phyloP scores from a whole-genome alignment of 92 coral and sea anemone genomes.

The Epizoanthus stellaris region DNA sequence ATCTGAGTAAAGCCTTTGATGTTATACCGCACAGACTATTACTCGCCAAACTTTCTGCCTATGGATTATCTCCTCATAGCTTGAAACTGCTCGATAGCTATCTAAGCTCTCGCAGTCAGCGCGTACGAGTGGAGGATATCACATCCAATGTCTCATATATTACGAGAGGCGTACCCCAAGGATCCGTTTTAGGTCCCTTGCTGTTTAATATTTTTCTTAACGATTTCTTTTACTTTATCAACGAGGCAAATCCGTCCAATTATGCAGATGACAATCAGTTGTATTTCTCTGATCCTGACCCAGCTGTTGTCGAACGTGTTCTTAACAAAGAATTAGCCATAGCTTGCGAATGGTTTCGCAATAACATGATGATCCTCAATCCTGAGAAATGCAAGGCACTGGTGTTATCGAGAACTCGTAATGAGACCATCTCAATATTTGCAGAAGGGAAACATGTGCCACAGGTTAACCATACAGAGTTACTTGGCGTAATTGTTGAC shows the following conservation, averaged over 20 bases:
- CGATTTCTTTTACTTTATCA: constrained; percentile 7
- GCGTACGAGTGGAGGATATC: constrained; percentile 2
- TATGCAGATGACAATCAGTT: constrained; percentile 26
- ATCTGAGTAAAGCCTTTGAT: constrained; percentile 47
- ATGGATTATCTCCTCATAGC: constrained; percentile 26
- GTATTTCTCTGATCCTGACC: neutral
- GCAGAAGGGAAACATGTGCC: constrained; percentile 7
- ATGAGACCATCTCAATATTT: neutral
- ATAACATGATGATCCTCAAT: constrained; percentile 28
- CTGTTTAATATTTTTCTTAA: constrained; percentile 16
- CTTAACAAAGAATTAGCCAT: constrained; percentile 18
- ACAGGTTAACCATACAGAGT: constrained; percentile 36
- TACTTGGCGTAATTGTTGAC: constrained; percentile 30
- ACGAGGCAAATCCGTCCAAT: constrained; percentile 14
- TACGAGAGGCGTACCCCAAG: constrained; percentile 12
- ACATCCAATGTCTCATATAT: constrained; percentile 15
- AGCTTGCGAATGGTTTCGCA: constrained; percentile 31
- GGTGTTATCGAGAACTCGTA: constrained; percentile 21
- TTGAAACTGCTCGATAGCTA: constrained; percentile 31
- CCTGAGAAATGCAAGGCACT: constrained; percentile 31
- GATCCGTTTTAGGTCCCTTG: constrained; percentile 3
- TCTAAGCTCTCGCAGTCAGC: neutral
- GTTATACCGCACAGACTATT: constrained; percentile 16
- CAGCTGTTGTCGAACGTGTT: constrained; percentile 7
- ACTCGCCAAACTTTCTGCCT: constrained; percentile 37